Evolutionary conservation across 2,113 vertebrate species (phyloP).

Genomic region (Taxidea taxus): DNA sequence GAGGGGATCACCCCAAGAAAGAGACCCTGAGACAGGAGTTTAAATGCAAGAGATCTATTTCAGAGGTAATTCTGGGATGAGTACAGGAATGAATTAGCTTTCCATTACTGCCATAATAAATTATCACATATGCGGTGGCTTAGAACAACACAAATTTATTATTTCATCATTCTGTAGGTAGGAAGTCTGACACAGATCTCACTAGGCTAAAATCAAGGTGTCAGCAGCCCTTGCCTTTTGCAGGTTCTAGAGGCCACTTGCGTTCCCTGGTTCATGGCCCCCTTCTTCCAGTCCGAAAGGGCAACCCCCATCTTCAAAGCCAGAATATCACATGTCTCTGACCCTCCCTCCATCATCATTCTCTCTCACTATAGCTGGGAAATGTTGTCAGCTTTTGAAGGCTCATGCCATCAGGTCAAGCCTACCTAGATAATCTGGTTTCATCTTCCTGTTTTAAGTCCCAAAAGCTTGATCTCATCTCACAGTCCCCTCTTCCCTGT

Average conservation of each 20-base stretch:
- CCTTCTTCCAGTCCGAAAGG: neutral
- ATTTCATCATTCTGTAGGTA: neutral
- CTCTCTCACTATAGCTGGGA: neutral
- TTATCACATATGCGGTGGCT: neutral
- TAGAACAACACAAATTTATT: neutral
- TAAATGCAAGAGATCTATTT: neutral
- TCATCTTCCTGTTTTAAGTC: neutral
- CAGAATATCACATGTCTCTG: neutral
- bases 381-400: neutral
- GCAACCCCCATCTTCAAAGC: neutral
- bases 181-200: neutral
- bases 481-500: neutral
- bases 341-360: neutral
- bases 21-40: neutral
- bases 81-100: neutral
- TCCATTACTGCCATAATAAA: neutral
- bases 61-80: neutral
- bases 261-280: neutral
- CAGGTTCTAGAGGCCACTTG: neutral
- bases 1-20: neutral
- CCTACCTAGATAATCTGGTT: neutral
- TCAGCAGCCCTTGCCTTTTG: neutral
- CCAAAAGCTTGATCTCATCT: neutral
- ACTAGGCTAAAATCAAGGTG: neutral
- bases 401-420: neutral